Percentiles rank a stretch among this genome's conserved stretches.
These are phyloP conservation scores for Philantomba maxwellii DNA, from an alignment of 2,113 vertebrate species.

Conservation along the genomic window DNA sequence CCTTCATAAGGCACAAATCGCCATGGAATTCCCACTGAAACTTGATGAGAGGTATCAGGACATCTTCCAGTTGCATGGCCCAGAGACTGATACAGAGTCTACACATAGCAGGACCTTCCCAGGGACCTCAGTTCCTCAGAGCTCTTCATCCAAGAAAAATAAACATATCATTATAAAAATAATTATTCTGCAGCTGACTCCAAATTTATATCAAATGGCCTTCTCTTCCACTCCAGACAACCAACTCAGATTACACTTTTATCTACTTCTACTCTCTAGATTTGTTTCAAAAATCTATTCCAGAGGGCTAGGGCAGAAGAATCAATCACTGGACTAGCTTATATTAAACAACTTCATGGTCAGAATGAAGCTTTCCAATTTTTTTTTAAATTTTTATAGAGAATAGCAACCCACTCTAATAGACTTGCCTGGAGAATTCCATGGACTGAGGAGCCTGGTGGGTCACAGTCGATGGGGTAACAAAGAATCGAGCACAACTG, in stretches of 20 bases:
- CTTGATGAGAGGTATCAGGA: not conserved
- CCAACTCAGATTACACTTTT: not conserved
- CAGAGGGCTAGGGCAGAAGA: not conserved
- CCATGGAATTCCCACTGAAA: not conserved
- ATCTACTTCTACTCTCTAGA: not conserved
- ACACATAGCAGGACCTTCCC: not conserved
- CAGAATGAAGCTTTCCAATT: not conserved
- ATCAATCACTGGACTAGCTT: not conserved
- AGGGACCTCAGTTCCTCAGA: not conserved
- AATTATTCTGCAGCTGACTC: not conserved
- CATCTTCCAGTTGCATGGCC: not conserved
- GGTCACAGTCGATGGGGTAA: not conserved
- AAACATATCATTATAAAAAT: not conserved
- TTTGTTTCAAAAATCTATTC: not conserved
- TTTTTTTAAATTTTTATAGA: not conserved
- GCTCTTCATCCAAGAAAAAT: not conserved
- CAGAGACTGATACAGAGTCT: rapidly evolving
- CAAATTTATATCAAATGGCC: not conserved
- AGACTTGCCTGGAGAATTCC: not conserved
- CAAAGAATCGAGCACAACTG: not conserved
- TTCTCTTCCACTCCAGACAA: not conserved
- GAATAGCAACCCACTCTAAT: not conserved
- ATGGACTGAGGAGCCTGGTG: not conserved
- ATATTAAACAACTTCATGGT: not conserved
- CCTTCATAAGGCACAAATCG: not conserved